These are phyloP conservation scores for Henricia sp. DNA, from an alignment of 53 echinoderm and acorn worm genomes.

Conservation along the genomic window DNA sequence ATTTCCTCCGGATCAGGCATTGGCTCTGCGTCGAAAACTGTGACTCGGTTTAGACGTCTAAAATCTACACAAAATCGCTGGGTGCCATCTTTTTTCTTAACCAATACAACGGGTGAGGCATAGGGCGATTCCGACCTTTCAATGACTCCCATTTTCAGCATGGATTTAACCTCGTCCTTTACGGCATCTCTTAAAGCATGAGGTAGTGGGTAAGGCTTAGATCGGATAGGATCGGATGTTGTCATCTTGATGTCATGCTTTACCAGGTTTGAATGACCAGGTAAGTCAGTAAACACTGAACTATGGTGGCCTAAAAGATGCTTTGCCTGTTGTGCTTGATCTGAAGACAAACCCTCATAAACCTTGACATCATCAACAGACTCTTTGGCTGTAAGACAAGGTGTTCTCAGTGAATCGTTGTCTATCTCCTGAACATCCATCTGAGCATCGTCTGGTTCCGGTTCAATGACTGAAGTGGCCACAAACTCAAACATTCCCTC, in stretches of 20 bases:
- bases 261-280: slow-evolving; percentile 31
- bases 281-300: slow-evolving; percentile 43
- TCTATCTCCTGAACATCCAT: not conserved
- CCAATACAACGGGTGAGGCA: too few relatives aligned
- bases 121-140: too few relatives aligned
- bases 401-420: too few relatives aligned
- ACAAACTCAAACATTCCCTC: slow-evolving; percentile 18
- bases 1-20: too few relatives aligned
- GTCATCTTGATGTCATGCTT: slow-evolving; percentile 27
- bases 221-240: slow-evolving; percentile 20
- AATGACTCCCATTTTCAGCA: too few relatives aligned
- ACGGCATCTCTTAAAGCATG: slow-evolving; percentile 24
- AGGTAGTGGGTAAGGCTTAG: too few relatives aligned
- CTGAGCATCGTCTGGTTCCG: not conserved
- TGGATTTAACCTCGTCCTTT: slow-evolving; percentile 22
- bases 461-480: slow-evolving; percentile 31
- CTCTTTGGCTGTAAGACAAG: slow-evolving; percentile 38
- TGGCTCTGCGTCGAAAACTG: slow-evolving; percentile 39
- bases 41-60: slow-evolving; percentile 21
- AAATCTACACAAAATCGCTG: slow-evolving; percentile 40
- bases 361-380: slow-evolving; percentile 47
- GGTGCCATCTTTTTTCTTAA: too few relatives aligned
- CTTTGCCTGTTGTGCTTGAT: slow-evolving; percentile 7
- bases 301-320: not conserved
- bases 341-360: not conserved